Evolutionary conservation across 1,140 invertebrate species (phyloP), one percentile per base, ranked within the genome.

Genomic region (Ctenoplectra terminalis): DNA sequence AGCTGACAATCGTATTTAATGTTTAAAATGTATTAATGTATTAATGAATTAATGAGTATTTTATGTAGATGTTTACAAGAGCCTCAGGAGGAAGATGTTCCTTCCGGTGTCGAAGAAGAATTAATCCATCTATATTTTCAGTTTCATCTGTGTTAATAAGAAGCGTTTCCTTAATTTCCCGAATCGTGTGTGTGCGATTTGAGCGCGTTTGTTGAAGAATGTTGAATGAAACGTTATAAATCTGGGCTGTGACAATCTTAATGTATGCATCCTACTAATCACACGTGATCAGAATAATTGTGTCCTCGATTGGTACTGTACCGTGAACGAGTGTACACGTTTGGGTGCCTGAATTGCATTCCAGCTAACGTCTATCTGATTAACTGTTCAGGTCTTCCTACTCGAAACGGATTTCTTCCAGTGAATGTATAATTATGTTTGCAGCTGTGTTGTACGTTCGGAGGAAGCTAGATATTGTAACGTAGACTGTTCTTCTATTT

Each of bases 261-360:
- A 79, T 20, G 48, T 61, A 31, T 54, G 67, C 69, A 78, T 78
- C 75, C 54, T 26, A 60, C 66, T 71, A 78, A 77, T 69, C 52
- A 40, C 29, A 52, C 63, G 54, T 40, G 71, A 43, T 64, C 29
- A 23, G 48, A 77, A 43, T 9, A 9, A 40, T 54, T 20, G 52
- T n/a, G 34, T 76, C 8, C 40, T 31, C 46, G 37, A 40, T 15
- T 37, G 73, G 31, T 40, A 29, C 26, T 43, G 61, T 34, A n/a
- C 11, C 23, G 8, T 20, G 75, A 48, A 70, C 50, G 64, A 29
- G 64, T 58, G 77, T 26, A 67, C 23, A 52, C 26, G 58, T 63
- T 63, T 52, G 63, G 69, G 46, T 78, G 7, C 23, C 56, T 48
- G 43, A 60, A 34, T 31, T 58, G 75, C 52, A 77, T 77, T 46